Conservation (phyloP, 2,113 vertebrate genomes). For the Lamprologus tigripictilis region DNA sequence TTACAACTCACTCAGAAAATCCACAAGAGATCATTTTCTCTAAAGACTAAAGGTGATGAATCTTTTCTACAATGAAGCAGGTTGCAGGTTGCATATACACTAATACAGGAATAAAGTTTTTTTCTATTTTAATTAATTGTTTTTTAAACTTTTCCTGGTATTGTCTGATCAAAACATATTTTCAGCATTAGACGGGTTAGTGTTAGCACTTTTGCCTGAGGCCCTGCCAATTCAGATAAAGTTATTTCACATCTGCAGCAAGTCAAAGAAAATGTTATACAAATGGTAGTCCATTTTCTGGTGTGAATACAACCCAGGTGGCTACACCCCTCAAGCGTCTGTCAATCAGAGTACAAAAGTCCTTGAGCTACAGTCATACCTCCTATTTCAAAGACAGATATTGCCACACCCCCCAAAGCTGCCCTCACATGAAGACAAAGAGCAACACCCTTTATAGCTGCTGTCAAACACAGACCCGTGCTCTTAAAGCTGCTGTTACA, state of each 20-base stretch:
- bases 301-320: not conserved
- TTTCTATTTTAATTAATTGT: not conserved
- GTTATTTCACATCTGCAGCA: not conserved
- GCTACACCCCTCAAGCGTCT: not conserved
- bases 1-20: not conserved
- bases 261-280: not conserved
- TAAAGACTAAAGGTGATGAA: not conserved
- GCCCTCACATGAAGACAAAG: not conserved
- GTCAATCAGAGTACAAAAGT: not conserved
- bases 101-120: not conserved
- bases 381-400: not conserved
- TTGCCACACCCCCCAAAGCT: not conserved
- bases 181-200: not conserved
- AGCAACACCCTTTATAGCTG: not conserved
- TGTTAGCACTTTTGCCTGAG: not conserved
- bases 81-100: not conserved
- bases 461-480: not conserved
- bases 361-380: not conserved
- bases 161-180: not conserved
- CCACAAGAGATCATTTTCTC: not conserved
- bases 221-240: not conserved
- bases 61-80: not conserved
- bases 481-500: not conserved
- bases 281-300: not conserved
- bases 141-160: not conserved